These are phyloP conservation scores for Bothrops jararaca DNA, from an alignment of 2,113 vertebrate genomes.

Conservation along the genomic window DNA sequence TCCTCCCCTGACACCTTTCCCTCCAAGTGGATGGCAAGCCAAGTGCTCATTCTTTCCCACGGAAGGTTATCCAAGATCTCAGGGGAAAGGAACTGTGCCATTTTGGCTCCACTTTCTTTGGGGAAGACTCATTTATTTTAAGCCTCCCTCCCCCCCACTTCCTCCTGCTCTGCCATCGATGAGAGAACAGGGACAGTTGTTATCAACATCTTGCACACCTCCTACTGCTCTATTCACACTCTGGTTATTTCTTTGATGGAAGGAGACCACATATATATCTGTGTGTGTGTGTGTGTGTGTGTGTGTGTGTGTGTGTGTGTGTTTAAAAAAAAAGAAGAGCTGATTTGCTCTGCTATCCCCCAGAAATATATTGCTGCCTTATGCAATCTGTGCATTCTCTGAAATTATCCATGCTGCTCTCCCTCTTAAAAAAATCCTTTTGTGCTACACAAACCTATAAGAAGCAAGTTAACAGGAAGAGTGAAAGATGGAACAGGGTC, in stretches of 20 bases:
- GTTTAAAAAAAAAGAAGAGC: constrained; percentile 10
- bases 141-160: background rate
- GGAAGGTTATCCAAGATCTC: background rate
- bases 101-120: background rate
- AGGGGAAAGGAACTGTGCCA: background rate
- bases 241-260: background rate
- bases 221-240: background rate
- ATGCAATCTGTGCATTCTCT: background rate
- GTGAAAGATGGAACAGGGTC: background rate
- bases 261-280: background rate
- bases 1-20: constrained; percentile 39
- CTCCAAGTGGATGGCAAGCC: constrained; percentile 30
- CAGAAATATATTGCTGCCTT: background rate
- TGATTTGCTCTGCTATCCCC: background rate
- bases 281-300: too few relatives aligned
- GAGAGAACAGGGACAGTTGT: background rate
- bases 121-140: background rate
- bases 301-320: too few relatives aligned
- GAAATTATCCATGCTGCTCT: background rate
- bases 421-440: constrained; percentile 18
- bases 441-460: background rate
- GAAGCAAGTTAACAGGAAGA: background rate
- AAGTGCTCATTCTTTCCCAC: rapidly evolving
- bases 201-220: constrained; percentile 27
- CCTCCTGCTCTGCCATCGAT: background rate